Base-by-base conservation (phyloP, 2,797 vertebrate genomes). In the Syngnathus rostellatus region DNA sequence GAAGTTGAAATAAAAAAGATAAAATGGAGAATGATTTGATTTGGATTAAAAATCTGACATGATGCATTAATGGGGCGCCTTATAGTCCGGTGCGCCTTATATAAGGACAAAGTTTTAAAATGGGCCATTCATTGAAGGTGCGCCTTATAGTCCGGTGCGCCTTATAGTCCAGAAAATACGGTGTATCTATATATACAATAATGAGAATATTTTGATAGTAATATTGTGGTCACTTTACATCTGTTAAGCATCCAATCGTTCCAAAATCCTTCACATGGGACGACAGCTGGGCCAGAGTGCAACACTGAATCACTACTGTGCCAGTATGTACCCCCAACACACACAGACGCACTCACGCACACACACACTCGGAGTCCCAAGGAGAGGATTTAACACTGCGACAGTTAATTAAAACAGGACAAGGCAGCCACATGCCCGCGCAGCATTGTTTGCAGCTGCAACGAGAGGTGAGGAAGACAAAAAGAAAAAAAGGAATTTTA, bases 381-480 rank as follows among this genome's bases (percentile, higher is more conserved):
- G 45, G 46, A 64, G 5, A 31, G 46, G 63, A 64, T 48, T 50
- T 51, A 51, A 64, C 63, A 64, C 63, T n/a, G 60, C 40, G 25
- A 8, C 60, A 43, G 60, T 62, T 62, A 62, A 62, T 62, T 62
- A 62, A 62, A 62, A 45, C 40, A 62, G 21, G 60, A 45, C 39
- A 19, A 41, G 58, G 19, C 58, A 41, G 38, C 58, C 58, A 41
- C 58, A 21, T 21, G 60, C 21, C 60, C 12, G 60, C 45, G 40
- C 40, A 23, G 60, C 6, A 16, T 62, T 46, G 60, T 46, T 62
- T 45, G 21, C 60, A 43, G 41, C 38, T 41, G 58, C 38, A n/a
- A 21, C 11, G 8, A 60, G 11, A 25, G 16, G 7, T 39, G 19
- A 60, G 40, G 38, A 60, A 60, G 58, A 40, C 58, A 53, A 51